Evolutionary conservation across 1,140 invertebrate genomes (phyloP).

Genomic region (Marisa cornuarietis): DNA sequence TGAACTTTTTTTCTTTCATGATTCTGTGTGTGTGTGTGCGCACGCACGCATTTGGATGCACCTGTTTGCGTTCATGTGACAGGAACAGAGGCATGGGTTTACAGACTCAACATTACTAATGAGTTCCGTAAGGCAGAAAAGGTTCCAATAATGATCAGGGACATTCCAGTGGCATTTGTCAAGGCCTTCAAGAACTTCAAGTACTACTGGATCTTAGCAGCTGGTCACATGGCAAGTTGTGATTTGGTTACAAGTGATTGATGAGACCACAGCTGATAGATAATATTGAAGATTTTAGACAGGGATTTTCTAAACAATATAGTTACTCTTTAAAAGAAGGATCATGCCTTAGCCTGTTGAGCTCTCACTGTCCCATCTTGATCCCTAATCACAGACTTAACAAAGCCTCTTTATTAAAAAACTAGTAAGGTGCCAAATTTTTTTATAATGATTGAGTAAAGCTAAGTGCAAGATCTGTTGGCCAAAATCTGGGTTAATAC

Average conservation of each 20-base stretch:
- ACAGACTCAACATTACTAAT: slow-evolving; percentile 72
- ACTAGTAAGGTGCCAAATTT: too few species aligned
- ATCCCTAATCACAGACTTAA: too few species aligned
- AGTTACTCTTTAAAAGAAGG: background rate
- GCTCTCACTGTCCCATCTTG: background rate
- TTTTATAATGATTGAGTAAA: too few species aligned
- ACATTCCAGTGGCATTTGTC: slow-evolving; percentile 74
- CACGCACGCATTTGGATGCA: background rate
- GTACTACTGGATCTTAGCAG: slow-evolving; percentile 79
- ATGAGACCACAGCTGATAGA: background rate
- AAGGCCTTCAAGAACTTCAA: slow-evolving; percentile 75
- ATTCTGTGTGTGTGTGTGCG: too few species aligned
- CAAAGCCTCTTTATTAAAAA: too few species aligned
- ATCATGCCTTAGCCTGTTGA: background rate
- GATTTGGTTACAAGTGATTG: background rate
- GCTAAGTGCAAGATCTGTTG: too few species aligned
- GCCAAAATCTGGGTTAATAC: too few species aligned
- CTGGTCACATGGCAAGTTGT: slow-evolving; percentile 76
- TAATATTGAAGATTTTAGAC: background rate
- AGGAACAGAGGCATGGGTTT: slow-evolving; percentile 78
- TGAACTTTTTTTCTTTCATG: background rate
- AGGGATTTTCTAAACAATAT: background rate
- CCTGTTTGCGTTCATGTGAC: slow-evolving; percentile 35
- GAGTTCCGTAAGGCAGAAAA: slow-evolving; percentile 70
- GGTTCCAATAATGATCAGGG: slow-evolving; percentile 64